These are phyloP conservation scores for Listrodromus nycthemerus DNA, from an alignment of 2,888 invertebrate species.

Conservation along the genomic window DNA sequence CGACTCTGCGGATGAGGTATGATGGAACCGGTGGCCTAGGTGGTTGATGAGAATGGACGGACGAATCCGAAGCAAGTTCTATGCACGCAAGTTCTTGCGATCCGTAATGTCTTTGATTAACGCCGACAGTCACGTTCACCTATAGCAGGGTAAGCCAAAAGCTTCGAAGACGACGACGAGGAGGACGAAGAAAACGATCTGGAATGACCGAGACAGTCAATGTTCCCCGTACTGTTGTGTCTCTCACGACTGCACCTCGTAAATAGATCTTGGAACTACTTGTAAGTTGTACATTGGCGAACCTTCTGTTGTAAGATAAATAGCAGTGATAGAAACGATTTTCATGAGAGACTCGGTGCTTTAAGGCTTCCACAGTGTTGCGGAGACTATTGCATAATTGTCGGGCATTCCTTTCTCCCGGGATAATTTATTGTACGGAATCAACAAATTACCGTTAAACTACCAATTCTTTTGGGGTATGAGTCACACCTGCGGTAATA, in stretches of 20 bases:
- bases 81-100: conserved; percentile 21
- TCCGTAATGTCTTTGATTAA: conserved; percentile 56
- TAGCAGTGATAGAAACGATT: conserved; percentile 2
- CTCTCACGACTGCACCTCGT: not conserved
- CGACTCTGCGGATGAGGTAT: conserved; percentile 3
- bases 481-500: too few species aligned
- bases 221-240: conserved; percentile 8
- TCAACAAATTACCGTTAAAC: too few species aligned
- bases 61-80: conserved; percentile 14
- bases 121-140: conserved; percentile 8
- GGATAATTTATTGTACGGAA: not conserved
- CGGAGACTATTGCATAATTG: not conserved
- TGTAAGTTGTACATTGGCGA: conserved; percentile 1
- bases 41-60: conserved; percentile 23
- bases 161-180: conserved; percentile 34
- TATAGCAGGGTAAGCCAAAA: conserved; percentile 7
- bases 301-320: conserved; percentile 25
- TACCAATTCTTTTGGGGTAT: too few species aligned
- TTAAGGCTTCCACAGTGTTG: not conserved
- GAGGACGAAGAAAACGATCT: conserved; percentile 9
- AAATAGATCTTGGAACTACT: not conserved
- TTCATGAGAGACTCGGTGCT: not conserved
- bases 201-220: conserved; percentile 1
- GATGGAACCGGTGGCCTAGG: not conserved
- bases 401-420: not conserved